Evolutionary conservation across 1,140 invertebrate species (phyloP), one percentile per base, ranked within the genome.

Genomic region (Bombus waltoni): DNA sequence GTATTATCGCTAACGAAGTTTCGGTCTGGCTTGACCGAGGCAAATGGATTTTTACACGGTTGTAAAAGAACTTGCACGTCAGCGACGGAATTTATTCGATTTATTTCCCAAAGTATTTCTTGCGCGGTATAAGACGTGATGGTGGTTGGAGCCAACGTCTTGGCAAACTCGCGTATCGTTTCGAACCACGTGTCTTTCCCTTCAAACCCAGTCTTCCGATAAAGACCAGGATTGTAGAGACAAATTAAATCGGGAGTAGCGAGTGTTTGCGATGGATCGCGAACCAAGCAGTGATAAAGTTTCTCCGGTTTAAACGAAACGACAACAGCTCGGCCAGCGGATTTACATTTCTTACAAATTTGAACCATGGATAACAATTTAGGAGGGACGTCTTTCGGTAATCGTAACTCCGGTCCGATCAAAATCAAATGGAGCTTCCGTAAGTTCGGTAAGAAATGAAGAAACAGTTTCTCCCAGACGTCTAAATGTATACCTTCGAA

Each of bases 1-100:
- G 96, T 95, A 73, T 97, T 96, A 87, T 97, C 97, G 25, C 96
- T 97, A 28, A 97, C 96, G 87, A 97, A 97, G 92, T 97, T 97
- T 59, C 97, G 96, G 88, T 97, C 97, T 1, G 97, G 97, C 90
- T 97, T 96, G 0, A 97, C 93, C 75, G 97, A 97, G 0, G 96
- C 94, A 87, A 96, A 97, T 0, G 96, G 96, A 94, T 97, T 97
- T 62, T 91, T 93, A 42, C 93, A 94, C 0, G 96, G 96, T 25
- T 95, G 95, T 15, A 95, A 76, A 11, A 97, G 87, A 0, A 96
- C 90, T 25, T 96, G 94, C 3, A 96, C 86, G 25, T 95, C 91
- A 42, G 93, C 91, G 73, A 96, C 91, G 3, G 95, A 95, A 40
- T 95, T 86, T 22, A 97, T 95, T 38, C 96, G 92, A 6, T 92